Base-by-base conservation (phyloP, 2,797 vertebrate species). In the Acomys russatus region DNA sequence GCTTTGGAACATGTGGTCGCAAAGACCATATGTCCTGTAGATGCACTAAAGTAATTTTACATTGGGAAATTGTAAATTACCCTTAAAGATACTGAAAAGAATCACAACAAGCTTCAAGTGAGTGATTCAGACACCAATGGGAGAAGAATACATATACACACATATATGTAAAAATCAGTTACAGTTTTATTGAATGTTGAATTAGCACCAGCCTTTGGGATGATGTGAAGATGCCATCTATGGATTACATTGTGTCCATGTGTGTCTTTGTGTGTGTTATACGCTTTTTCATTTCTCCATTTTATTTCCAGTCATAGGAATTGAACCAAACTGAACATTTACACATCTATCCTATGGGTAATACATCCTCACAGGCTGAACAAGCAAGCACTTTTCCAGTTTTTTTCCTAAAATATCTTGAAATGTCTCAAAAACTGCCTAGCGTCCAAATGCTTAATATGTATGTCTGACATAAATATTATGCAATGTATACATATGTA, bases 21-120 rank as follows among this genome's bases (percentile, higher is more conserved):
- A 68, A 87, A 64, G 18, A 12, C 3, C n/a, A 44, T 6, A 88
- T 84, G 28, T 6, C 10, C 30, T 49, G 44, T 76, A 49, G 28
- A 51, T 54, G 1, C 20, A 9, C 28, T 17, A 71, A 7, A 11
- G 9, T 0, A 3, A 61, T 85, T 22, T 23, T 2, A 9, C 77
- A 30, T 6, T 92, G 68, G 44, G 9, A 56, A 3, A 8, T 74
- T 76, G 33, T 0, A 30, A 54, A 17, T 7, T 44, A 11, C 4
- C 77, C 28, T 20, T 23, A 8, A 79, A 18, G 83, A 3, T 4
- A 56, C 30, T 84, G 8, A 79, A 30, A 71, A 33, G 82, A n/a
- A 85, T 87, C 17, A 86, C 28, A 70, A 38, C 94, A 77, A 77
- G 86, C 7, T 88, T 79, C 80, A 90, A 59, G 15, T 33, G 20